phyloP scores from a whole-genome alignment of 2,113 vertebrate species.

The Pedetes capensis region DNA sequence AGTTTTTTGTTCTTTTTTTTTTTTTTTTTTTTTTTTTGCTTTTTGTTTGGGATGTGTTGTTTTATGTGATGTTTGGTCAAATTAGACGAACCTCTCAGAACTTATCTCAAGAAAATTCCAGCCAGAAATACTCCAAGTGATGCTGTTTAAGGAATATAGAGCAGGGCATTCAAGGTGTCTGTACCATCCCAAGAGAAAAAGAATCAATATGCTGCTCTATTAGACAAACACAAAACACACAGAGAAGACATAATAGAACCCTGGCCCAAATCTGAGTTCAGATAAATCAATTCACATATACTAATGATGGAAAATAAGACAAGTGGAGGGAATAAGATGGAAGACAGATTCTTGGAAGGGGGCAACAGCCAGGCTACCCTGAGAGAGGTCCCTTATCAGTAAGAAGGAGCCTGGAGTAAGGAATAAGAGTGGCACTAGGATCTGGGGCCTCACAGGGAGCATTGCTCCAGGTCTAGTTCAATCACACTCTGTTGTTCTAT shows the following conservation, averaged over 20 bases:
- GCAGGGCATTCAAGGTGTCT: neutral
- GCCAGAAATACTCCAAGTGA: neutral
- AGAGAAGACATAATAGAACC: neutral
- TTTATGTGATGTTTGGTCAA: neutral
- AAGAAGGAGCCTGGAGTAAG: neutral
- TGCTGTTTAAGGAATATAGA: neutral
- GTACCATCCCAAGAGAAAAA: neutral
- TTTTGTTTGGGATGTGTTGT: neutral
- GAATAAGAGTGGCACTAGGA: neutral
- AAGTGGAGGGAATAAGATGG: neutral
- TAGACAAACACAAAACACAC: neutral
- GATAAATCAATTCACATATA: neutral
- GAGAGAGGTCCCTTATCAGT: neutral
- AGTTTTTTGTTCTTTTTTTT: neutral
- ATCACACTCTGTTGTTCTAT: too few relatives aligned
- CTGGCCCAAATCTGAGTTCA: neutral
- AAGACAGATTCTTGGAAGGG: neutral
- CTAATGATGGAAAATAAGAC: neutral
- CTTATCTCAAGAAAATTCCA: neutral
- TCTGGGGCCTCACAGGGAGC: neutral
- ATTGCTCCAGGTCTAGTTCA: neutral
- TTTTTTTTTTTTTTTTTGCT: neutral
- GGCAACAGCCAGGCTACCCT: accelerated
- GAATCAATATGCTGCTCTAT: neutral
- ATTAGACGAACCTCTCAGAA: neutral